A percentile compares a stretch with the other conserved stretches of the same genome.
phyloP scores from a whole-genome alignment of 1,140 invertebrate species.

The Macrobrachium rosenbergii region DNA sequence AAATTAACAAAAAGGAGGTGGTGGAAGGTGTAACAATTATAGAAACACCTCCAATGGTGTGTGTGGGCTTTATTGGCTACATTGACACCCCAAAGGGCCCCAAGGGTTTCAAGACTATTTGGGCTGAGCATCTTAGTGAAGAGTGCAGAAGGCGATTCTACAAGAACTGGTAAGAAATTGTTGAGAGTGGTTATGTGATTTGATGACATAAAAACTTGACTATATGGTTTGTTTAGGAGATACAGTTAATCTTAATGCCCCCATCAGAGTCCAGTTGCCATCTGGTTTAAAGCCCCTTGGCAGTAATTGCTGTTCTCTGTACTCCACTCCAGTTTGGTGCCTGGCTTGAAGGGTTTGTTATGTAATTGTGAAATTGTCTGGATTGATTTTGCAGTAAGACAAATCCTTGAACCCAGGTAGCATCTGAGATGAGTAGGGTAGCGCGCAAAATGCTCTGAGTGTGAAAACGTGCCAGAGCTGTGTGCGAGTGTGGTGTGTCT shows the following conservation, averaged over 20 bases:
- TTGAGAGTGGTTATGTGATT: background rate
- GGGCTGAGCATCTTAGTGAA: slow-evolving; percentile 98
- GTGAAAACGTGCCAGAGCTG: slow-evolving; percentile 30
- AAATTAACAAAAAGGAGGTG: slow-evolving; percentile 99
- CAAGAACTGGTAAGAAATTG: slow-evolving; percentile 95
- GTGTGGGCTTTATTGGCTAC: slow-evolving; percentile 98
- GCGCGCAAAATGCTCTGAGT: slow-evolving; percentile 24
- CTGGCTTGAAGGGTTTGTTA: background rate
- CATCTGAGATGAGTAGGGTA: slow-evolving; percentile 11
- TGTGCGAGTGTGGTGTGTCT: slow-evolving; percentile 50
- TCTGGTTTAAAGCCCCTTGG: slow-evolving; percentile 43
- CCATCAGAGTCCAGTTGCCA: slow-evolving; percentile 25
- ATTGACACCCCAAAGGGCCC: slow-evolving; percentile 98
- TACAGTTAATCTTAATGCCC: no score
- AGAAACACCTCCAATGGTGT: slow-evolving; percentile 98
- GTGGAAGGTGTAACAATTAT: slow-evolving; percentile 99
- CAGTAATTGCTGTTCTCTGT: slow-evolving; percentile 46
- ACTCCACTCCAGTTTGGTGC: background rate
- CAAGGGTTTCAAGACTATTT: slow-evolving; percentile 93
- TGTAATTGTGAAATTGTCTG: no score
- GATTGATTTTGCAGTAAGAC: no score
- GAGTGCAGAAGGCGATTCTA: slow-evolving; percentile 98
- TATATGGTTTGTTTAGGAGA: background rate
- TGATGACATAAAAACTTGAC: background rate
- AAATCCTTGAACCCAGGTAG: background rate